phyloP scores from a whole-genome alignment of 1,140 invertebrate genomes.

The Aphidius gifuensis region DNA sequence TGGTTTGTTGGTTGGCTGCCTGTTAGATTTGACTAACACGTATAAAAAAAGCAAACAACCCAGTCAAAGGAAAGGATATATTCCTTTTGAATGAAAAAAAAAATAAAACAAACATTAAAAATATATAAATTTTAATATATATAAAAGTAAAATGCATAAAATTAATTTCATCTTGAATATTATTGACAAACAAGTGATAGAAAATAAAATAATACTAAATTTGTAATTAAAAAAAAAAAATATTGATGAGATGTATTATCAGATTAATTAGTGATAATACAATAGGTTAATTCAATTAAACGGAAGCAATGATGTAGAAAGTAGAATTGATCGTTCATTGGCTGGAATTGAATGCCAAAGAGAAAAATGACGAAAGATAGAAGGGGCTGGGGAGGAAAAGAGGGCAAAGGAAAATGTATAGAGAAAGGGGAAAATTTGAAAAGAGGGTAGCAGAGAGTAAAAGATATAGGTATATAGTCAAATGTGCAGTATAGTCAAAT shows the following conservation, averaged over 20 bases:
- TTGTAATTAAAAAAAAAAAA: too few relatives aligned
- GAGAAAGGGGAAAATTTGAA: neutral
- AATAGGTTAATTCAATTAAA: conserved; percentile 8
- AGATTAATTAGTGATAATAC: too few relatives aligned
- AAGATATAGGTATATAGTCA: too few relatives aligned
- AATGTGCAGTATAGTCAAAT: too few relatives aligned
- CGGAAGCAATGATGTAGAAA: conserved; percentile 14
- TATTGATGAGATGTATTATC: too few relatives aligned
- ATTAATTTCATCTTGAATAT: too few relatives aligned
- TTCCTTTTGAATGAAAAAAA: conserved; percentile 2
- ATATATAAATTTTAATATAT: too few relatives aligned
- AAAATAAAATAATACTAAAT: too few relatives aligned
- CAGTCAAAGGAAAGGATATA: neutral
- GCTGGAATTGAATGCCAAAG: conserved; percentile 15
- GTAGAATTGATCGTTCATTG: conserved; percentile 9
- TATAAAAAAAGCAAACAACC: too few relatives aligned
- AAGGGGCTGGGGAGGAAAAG: neutral
- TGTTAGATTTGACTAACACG: neutral
- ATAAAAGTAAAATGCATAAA: too few relatives aligned
- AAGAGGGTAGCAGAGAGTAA: neutral
- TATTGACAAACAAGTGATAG: too few relatives aligned
- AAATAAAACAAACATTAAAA: neutral
- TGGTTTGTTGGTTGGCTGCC: conserved; percentile 14
- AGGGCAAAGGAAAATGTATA: conserved; percentile 1
- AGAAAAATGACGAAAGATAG: conserved; percentile 1